Evolutionary conservation across 2,113 vertebrate species (phyloP).

Genomic region (Chrysemys picta): DNA sequence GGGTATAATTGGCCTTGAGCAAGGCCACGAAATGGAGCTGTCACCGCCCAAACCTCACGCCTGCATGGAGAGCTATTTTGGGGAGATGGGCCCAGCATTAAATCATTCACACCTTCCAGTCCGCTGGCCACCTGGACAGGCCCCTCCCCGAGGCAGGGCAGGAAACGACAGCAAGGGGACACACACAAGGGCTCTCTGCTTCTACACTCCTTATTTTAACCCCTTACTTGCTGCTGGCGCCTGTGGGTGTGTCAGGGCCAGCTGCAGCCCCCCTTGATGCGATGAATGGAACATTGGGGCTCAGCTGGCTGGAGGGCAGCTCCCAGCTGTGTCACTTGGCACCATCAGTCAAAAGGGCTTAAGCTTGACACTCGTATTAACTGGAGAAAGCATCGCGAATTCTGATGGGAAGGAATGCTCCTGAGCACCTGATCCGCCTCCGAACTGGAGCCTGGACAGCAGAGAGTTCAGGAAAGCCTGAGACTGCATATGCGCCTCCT

Average conservation of each 20-base stretch:
- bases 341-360: background rate
- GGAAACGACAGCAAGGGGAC: background rate
- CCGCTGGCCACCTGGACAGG: background rate
- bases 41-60: background rate
- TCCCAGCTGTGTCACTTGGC: rapidly evolving
- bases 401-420: background rate
- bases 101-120: background rate
- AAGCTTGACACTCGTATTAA: background rate
- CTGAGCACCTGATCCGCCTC: rapidly evolving
- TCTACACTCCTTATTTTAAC: background rate
- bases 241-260: background rate
- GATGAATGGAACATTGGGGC: rapidly evolving
- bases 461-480: background rate
- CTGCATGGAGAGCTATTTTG: background rate
- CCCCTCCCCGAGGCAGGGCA: background rate
- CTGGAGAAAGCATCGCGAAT: background rate
- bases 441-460: background rate
- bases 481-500: background rate
- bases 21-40: background rate
- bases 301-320: background rate
- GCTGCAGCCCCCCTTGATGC: background rate
- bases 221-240: background rate
- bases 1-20: background rate
- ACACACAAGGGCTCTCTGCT: background rate
- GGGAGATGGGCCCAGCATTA: background rate